Evolutionary conservation across 2,888 invertebrate species (phyloP).

Genomic region (Eupithecia pulchellata): DNA sequence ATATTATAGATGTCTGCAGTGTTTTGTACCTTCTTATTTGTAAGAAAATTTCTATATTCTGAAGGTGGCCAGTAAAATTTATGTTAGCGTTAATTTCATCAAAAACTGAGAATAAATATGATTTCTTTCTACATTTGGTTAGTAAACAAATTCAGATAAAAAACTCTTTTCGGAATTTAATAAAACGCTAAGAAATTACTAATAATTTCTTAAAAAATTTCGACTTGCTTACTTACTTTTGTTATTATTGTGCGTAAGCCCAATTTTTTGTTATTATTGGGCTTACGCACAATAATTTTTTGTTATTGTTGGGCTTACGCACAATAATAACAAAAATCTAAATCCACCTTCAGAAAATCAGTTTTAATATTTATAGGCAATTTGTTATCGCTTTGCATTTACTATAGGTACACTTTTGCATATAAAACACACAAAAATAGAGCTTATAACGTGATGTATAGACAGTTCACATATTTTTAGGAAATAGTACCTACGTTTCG

Average conservation of each 20-base stretch:
- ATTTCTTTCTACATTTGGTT: no score
- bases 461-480: not conserved
- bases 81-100: not conserved
- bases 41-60: not conserved
- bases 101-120: not conserved
- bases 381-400: constrained; percentile 2
- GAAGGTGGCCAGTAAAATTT: not conserved
- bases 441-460: not conserved
- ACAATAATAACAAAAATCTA: no score
- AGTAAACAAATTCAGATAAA: not conserved
- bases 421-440: not conserved
- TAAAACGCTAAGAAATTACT: no score
- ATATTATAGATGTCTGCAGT: not conserved
- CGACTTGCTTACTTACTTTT: no score
- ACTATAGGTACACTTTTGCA: not conserved
- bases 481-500: not conserved
- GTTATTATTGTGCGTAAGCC: no score
- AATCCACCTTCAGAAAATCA: not conserved
- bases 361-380: not conserved
- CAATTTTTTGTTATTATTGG: no score
- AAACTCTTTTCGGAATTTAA: not conserved
- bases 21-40: not conserved
- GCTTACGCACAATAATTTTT: no score
- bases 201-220: no score
- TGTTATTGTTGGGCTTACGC: no score